Evolutionary conservation across 2,888 invertebrate species (phyloP).

Genomic region (Parochlus steinenii): DNA sequence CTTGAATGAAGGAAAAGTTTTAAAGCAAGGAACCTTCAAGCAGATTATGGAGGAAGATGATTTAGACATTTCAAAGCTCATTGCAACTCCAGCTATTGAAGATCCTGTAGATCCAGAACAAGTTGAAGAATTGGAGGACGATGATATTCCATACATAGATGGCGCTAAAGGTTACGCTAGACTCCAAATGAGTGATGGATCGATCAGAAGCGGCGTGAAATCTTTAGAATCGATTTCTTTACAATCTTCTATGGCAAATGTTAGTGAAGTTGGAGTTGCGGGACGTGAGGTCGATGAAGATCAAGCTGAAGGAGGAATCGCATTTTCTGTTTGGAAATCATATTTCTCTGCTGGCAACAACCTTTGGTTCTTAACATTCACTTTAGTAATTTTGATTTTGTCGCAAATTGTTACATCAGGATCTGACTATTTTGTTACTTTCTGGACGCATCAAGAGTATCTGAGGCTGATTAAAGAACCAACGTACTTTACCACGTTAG

Average conservation of each 20-base stretch:
- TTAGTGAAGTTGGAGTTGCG: neutral
- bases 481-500: conserved; percentile 22
- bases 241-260: neutral
- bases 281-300: conserved; percentile 25
- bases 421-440: conserved; percentile 43
- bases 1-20: conserved; percentile 36
- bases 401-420: conserved; percentile 39
- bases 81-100: neutral
- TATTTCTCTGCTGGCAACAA: conserved; percentile 37
- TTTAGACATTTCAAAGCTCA: conserved; percentile 14
- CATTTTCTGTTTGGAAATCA: conserved; percentile 26
- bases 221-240: conserved; percentile 6
- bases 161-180: conserved; percentile 14
- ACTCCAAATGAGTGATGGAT: conserved; percentile 2
- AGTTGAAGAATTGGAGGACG: conserved; percentile 22
- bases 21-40: conserved; percentile 32
- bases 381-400: conserved; percentile 33
- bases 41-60: conserved; percentile 30
- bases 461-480: conserved; percentile 21
- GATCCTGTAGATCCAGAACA: conserved; percentile 10
- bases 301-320: conserved; percentile 29
- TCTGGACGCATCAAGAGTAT: conserved; percentile 35
- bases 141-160: conserved; percentile 30
- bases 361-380: conserved; percentile 27
- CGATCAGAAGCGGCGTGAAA: too few species aligned